A percentile compares a stretch with the other conserved stretches of the same genome.
Conservation (phyloP, 2,797 vertebrate genomes). For the Apogon talboti region DNA sequence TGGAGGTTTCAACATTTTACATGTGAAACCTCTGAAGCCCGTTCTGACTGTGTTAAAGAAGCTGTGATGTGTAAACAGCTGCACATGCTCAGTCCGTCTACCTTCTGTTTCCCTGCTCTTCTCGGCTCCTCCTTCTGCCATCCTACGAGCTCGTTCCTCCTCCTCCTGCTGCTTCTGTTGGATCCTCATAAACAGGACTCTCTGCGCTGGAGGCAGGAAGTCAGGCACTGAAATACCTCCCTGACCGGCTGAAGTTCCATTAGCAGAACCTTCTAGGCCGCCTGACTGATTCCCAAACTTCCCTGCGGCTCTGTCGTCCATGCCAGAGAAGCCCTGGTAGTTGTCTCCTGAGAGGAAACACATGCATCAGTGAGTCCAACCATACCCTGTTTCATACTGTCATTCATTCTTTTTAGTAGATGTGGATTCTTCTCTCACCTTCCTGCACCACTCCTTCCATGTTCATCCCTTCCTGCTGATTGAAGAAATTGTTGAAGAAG, state of each 20-base stretch:
- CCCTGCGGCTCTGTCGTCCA: constrained; percentile 76
- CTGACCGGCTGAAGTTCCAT: constrained; percentile 70
- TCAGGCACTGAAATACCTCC: constrained; percentile 88
- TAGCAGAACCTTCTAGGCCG: constrained; percentile 68
- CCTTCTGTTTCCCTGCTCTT: constrained; percentile 87
- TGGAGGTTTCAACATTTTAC: too few species aligned
- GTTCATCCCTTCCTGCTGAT: constrained; percentile 87
- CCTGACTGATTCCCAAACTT: constrained; percentile 76
- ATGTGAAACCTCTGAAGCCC: too few species aligned
- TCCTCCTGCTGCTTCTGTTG: constrained; percentile 97
- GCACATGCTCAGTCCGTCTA: constrained; percentile 45
- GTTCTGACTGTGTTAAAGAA: too few species aligned
- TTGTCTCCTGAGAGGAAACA: constrained; percentile 78
- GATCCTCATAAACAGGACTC: constrained; percentile 94
- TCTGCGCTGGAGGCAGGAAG: constrained; percentile 93
- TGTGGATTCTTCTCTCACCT: constrained; percentile 74
- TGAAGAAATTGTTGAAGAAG: constrained; percentile 92
- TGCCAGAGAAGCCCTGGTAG: constrained; percentile 84
- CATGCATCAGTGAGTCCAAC: not conserved
- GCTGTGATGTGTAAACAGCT: not conserved
- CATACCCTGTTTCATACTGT: not conserved
- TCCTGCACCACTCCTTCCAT: constrained; percentile 85
- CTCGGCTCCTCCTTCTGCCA: constrained; percentile 86
- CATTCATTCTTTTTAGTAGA: not conserved
- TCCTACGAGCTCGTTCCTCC: constrained; percentile 90